Evolutionary conservation across 2,797 vertebrate species (phyloP), one percentile per base, ranked within the genome.

Genomic region (Poeciliopsis paucimaculata): DNA sequence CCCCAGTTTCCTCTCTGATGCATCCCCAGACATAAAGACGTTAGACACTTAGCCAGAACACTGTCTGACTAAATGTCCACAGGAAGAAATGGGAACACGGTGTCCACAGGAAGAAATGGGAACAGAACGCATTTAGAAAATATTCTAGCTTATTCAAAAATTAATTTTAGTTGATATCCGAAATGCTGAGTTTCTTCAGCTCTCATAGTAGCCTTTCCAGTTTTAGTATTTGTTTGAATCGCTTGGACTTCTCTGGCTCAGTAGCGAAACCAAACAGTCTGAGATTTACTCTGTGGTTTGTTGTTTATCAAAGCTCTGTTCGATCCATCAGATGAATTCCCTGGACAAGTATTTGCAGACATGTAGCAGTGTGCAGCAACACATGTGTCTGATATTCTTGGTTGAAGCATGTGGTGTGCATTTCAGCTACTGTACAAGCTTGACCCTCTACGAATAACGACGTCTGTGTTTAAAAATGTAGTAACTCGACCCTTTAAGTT

Each of bases 331-430:
- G 82, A 79, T 73, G 72, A 82, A 77, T 71, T 82, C 73, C 76
- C 76, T 75, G n/a, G 64, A 77, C 68, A 86, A 86, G 82, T 80
- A 91, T 89, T 85, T 85, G 47, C 80, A 73, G 66, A 77, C 74
- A 73, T 55, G 77, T 75, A 72, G 73, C 43, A 34, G 74, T 71
- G 45, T 76, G 66, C 77, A 10, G 13, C 75, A 72, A 60, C 26
- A 49, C 45, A 60, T 55, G 36, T 81, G 26, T 87, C 64, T 8
- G 66, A 83, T 83, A 81, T 75, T 87, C 75, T 79, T 70, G 15
- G 45, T 82, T 64, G 64, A 76, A 82, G 31, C 46, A 77, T 83
- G 80, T 66, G 76, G 28, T 80, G 66, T 57, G 23, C 76, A 8
- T 74, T 71, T 76, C 16, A 77, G 51, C 79, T 82, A 36, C 64